Percentiles rank a stretch among this genome's conserved stretches.
phyloP scores from a whole-genome alignment of 1,140 invertebrate species.

The Drosophila sp. region DNA sequence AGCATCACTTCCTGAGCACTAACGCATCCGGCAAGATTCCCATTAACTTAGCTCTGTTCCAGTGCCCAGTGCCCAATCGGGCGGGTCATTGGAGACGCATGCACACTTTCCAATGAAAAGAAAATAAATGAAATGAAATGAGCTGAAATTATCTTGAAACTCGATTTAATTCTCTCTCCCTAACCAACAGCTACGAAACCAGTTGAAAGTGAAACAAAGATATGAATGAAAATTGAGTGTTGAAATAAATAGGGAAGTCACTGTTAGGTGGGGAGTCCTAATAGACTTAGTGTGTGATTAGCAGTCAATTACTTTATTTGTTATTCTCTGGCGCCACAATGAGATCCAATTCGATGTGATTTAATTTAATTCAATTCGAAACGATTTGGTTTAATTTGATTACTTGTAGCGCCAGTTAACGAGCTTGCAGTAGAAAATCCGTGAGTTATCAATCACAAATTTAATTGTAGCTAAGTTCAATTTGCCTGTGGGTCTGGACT shows the following conservation, averaged over 20 bases:
- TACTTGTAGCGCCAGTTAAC: conserved; percentile 28
- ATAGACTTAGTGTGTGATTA: conserved; percentile 50
- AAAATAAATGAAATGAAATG: no score
- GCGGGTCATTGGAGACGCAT: conserved; percentile 26
- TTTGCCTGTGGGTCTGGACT: conserved; percentile 8
- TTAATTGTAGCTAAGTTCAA: background rate
- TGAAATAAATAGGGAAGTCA: conserved; percentile 2
- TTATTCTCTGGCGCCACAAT: conserved; percentile 19
- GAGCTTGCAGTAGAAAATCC: conserved; percentile 29
- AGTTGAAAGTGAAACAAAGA: conserved; percentile 6
- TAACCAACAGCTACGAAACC: conserved; percentile 11
- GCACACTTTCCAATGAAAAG: conserved; percentile 25
- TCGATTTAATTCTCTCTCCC: conserved; percentile 49
- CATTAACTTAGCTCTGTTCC: conserved; percentile 31
- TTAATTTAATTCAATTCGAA: conserved; percentile 16
- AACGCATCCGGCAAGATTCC: conserved; percentile 25
- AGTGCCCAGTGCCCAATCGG: conserved; percentile 32
- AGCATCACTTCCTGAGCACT: conserved; percentile 47
- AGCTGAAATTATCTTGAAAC: conserved; percentile 33
- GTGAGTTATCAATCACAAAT: background rate
- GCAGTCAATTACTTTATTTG: conserved; percentile 50
- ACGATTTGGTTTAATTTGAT: conserved; percentile 25
- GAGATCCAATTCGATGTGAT: conserved; percentile 15
- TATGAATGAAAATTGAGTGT: conserved; percentile 18
- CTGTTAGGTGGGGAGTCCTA: conserved; percentile 5